Evolutionary conservation across 2,797 vertebrate species (phyloP).

Genomic region (Acridotheres tristis): DNA sequence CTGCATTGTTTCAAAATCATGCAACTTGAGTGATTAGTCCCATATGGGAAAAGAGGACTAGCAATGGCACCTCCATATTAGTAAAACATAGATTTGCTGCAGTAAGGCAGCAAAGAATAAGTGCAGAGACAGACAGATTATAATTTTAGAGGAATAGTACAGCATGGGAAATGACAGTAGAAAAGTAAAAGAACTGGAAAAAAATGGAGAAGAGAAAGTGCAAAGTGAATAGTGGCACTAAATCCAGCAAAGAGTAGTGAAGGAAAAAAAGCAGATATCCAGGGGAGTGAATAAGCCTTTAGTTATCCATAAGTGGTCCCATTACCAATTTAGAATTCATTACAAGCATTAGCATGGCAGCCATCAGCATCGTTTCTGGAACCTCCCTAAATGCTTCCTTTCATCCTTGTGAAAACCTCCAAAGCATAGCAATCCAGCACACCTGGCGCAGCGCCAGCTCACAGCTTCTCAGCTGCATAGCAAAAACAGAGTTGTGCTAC

Average conservation of each 20-base stretch:
- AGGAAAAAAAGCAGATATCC: slow-evolving; percentile 37
- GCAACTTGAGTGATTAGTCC: background rate
- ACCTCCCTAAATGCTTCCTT: slow-evolving; percentile 67
- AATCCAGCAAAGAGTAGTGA: slow-evolving; percentile 37
- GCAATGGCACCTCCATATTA: background rate
- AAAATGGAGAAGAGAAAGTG: background rate
- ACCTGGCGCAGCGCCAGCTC: background rate
- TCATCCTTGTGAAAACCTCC: slow-evolving; percentile 57
- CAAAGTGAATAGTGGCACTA: slow-evolving; percentile 16
- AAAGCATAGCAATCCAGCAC: slow-evolving; percentile 51
- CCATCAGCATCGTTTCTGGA: slow-evolving; percentile 62
- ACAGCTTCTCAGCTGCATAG: slow-evolving; percentile 50
- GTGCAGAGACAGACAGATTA: background rate
- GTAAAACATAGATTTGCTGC: background rate
- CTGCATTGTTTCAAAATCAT: background rate
- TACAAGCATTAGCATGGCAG: slow-evolving; percentile 69
- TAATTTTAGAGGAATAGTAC: background rate
- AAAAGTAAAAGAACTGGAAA: slow-evolving; percentile 12
- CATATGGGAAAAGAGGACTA: background rate
- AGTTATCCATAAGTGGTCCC: slow-evolving; percentile 69
- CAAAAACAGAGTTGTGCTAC: background rate
- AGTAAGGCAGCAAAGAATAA: background rate
- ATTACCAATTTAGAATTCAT: slow-evolving; percentile 70
- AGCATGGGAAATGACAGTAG: background rate
- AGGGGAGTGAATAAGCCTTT: slow-evolving; percentile 60